Conservation (phyloP, 2,797 vertebrate genomes). For the Leptoclinus maculatus region DNA sequence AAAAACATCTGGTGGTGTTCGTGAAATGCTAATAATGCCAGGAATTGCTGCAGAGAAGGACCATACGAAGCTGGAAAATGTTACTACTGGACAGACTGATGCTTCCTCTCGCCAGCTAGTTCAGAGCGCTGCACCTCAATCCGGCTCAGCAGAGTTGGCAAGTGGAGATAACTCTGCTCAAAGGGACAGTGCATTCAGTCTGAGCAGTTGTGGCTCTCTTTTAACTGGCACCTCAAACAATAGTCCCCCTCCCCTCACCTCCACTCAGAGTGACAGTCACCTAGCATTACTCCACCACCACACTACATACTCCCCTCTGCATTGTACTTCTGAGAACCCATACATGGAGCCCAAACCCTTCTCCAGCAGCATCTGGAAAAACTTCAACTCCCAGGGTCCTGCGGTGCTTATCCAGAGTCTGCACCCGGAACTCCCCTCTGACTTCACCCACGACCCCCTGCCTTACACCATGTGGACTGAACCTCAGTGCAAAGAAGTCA, state of each 20-base stretch:
- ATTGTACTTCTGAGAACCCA: constrained; percentile 54
- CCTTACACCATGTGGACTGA: constrained; percentile 85
- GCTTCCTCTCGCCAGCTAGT: constrained; percentile 27
- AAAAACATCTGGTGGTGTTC: constrained; percentile 62
- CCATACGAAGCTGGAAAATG: constrained; percentile 40
- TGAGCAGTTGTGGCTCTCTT: constrained; percentile 28
- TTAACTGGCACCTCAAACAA: constrained; percentile 37
- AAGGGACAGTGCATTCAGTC: constrained; percentile 27
- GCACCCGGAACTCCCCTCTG: constrained; percentile 76
- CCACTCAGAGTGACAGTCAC: constrained; percentile 55
- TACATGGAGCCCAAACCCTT: constrained; percentile 74
- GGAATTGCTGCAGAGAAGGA: constrained; percentile 48
- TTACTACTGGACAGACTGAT: constrained; percentile 23
- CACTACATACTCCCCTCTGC: constrained; percentile 49
- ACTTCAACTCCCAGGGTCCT: constrained; percentile 79
- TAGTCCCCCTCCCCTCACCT: constrained; percentile 25
- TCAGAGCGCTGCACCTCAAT: constrained; percentile 43
- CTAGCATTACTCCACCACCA: constrained; percentile 49
- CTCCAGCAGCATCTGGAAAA: constrained; percentile 82
- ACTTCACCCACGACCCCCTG: constrained; percentile 78
- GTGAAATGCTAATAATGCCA: constrained; percentile 53
- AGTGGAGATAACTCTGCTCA: constrained; percentile 39
- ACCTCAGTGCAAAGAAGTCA: constrained; percentile 81
- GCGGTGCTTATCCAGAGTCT: constrained; percentile 83
- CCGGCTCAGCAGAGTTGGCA: constrained; percentile 34